Conservation (phyloP, 2,113 vertebrate genomes). For the Heliornis fulica region DNA sequence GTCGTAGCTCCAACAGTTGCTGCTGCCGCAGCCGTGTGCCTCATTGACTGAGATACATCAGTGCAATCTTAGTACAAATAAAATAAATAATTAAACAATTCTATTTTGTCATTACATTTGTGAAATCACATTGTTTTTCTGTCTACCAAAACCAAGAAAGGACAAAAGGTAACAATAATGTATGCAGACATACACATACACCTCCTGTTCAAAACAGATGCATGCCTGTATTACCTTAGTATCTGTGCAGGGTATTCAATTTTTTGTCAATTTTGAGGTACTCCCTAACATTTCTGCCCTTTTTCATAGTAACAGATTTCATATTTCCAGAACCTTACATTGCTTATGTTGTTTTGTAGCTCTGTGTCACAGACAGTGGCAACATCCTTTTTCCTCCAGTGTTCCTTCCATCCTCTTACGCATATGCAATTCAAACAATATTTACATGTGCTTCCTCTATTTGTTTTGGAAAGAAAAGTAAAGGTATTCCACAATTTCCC, state of each 20-base stretch:
- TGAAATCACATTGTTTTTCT: background rate
- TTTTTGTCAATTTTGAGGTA: background rate
- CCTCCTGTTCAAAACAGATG: background rate
- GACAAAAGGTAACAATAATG: background rate
- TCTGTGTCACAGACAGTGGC: background rate
- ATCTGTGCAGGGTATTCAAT: background rate
- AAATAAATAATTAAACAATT: background rate
- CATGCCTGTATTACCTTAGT: background rate
- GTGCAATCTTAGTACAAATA: background rate
- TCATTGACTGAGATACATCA: background rate
- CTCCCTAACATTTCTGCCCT: background rate
- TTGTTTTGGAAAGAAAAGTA: constrained; percentile 23
- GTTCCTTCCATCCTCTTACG: background rate
- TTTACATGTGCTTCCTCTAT: background rate
- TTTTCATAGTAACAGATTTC: background rate
- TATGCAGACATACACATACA: background rate
- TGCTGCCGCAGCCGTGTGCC: no score
- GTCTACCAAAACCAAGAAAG: background rate
- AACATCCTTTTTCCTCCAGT: background rate
- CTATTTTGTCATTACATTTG: background rate
- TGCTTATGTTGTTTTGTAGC: constrained; percentile 4
- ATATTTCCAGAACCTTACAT: constrained; percentile 2
- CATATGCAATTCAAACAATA: background rate
- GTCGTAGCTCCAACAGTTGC: no score
- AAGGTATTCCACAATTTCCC: background rate